Evolutionary conservation across 23 tunicate genomes (phyloP).

Genomic region (Halocynthia aurantium): DNA sequence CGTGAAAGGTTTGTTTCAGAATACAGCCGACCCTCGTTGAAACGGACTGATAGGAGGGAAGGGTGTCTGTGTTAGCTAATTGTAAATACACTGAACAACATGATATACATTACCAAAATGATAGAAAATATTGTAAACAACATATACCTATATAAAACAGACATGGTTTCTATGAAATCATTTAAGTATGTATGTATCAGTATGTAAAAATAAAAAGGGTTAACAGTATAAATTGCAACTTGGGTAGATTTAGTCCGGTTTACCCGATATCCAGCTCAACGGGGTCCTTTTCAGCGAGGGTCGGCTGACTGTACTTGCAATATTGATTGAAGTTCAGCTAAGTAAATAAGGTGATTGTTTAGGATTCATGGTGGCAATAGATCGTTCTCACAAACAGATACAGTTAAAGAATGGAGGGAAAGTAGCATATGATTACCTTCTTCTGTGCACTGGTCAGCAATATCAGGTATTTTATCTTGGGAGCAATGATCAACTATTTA

Average conservation of each 20-base stretch:
- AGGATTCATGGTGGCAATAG: conserved; percentile 74
- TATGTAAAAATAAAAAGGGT: too few relatives aligned
- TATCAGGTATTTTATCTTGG: conserved; percentile 48
- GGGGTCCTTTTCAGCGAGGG: too few relatives aligned
- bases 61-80: too few relatives aligned
- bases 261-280: too few relatives aligned
- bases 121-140: too few relatives aligned
- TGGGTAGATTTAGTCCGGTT: too few relatives aligned
- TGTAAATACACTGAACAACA: too few relatives aligned
- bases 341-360: background rate
- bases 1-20: conserved; percentile 47
- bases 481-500: background rate
- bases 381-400: conserved; percentile 60
- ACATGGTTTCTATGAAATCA: too few relatives aligned
- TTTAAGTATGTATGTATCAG: too few relatives aligned
- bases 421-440: conserved; percentile 71
- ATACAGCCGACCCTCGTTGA: background rate
- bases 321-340: background rate
- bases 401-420: conserved; percentile 48
- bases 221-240: too few relatives aligned
- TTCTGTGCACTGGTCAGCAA: conserved; percentile 92
- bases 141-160: too few relatives aligned
- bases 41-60: background rate
- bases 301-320: background rate
- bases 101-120: too few relatives aligned